Base-by-base conservation (phyloP, 2,888 invertebrate species). In the Cotesia congregata region DNA sequence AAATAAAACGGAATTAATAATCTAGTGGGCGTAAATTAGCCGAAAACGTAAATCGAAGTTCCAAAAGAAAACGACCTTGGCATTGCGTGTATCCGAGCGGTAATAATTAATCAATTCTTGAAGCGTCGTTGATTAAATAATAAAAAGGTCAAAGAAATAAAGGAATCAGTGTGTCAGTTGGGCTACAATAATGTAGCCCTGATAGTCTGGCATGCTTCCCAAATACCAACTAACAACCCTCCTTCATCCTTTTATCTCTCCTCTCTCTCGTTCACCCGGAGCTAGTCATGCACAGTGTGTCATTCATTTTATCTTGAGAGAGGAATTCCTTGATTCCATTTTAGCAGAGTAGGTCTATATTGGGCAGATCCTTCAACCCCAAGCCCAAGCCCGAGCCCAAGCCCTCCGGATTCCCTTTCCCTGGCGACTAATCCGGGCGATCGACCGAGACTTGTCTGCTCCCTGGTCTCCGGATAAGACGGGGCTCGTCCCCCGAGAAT, bases 51-150 rank as follows among this genome's bases (percentile, higher is more conserved):
- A 30, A 30, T 30, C 30, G 3, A 30, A 30, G 30, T 30, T 30
- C 30, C 4, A 30, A 30, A 30, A 30, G 30, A 30, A 3, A 82
- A 79, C 82, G 82, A 80, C 84, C 83, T 83, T 84, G 83, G 83
- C 83, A 83, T 81, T 84, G 81, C 77, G 76, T 81, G 79, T 81
- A 78, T 74, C 79, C 78, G 6, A 12, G 1, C 64, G 20, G 6
- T 72, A 40, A 39, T 62, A 62, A 61, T 72, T 61, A 39, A 17
- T 61, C 38, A 40, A 39, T n/a, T 67, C 67, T 68, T n/a, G n/a
- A 9, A 50, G 39, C 17, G 7, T 40, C 50, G 12, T 40, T 68
- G 12, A 17, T 17, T 17, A 7, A 62, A 3, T 41, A 68, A 40
- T 6, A 20, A 62, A 62, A 62, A 20, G 62, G 20, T 15, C 17